These are phyloP conservation scores for Proisotoma minuta DNA, from an alignment of 2,888 invertebrate species.

Conservation along the genomic window DNA sequence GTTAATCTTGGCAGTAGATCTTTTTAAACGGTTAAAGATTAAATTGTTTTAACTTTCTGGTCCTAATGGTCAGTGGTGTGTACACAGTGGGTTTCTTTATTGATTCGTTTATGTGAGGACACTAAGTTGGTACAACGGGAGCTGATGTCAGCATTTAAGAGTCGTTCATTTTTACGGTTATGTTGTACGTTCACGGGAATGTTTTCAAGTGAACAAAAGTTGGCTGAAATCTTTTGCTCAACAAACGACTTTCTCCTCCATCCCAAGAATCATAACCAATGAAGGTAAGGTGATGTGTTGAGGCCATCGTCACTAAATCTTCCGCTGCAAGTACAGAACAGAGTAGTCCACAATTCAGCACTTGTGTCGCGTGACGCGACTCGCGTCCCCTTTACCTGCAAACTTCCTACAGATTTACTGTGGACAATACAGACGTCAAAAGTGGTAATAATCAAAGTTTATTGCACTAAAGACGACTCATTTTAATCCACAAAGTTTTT, in stretches of 20 bases:
- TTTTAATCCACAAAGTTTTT: no score
- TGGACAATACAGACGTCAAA: background rate
- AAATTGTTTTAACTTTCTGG: no score
- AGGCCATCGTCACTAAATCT: no score
- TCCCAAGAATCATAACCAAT: background rate
- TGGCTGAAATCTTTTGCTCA: background rate
- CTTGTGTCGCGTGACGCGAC: no score
- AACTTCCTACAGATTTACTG: background rate
- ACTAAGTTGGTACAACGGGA: slow-evolving; percentile 15
- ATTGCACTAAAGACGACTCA: no score
- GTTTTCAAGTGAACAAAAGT: background rate
- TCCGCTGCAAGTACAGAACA: background rate
- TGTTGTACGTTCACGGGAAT: slow-evolving; percentile 17
- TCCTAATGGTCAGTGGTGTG: background rate
- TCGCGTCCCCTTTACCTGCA: no score
- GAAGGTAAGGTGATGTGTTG: background rate
- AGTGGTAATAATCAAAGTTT: background rate
- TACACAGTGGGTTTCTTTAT: background rate
- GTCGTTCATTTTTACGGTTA: slow-evolving; percentile 43
- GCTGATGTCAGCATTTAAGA: slow-evolving; percentile 43
- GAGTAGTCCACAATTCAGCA: background rate
- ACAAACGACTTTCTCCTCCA: background rate
- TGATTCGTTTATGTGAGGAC: slow-evolving; percentile 5
- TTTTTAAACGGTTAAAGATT: no score
- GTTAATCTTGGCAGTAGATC: no score